These are phyloP conservation scores for Fissipunctia ypsillon DNA, from an alignment of 2,888 invertebrate genomes.

Conservation along the genomic window DNA sequence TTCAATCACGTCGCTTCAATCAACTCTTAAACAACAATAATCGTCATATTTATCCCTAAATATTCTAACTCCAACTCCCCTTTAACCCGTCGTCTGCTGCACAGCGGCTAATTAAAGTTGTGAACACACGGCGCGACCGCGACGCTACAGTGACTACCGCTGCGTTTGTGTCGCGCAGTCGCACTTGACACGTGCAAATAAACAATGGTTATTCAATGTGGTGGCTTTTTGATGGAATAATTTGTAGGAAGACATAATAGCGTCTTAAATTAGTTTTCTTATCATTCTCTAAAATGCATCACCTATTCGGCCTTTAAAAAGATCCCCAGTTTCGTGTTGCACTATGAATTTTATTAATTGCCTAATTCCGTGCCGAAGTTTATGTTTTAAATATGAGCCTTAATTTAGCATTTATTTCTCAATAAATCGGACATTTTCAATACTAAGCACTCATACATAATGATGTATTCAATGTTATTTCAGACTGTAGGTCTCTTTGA, in stretches of 20 bases:
- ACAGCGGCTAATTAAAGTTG: constrained; percentile 84
- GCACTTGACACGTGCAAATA: constrained; percentile 40
- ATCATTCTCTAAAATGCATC: background rate
- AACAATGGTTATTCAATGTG: constrained; percentile 18
- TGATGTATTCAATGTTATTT: background rate
- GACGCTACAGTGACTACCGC: constrained; percentile 65
- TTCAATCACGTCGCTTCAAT: background rate
- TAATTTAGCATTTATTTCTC: background rate
- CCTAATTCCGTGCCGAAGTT: background rate
- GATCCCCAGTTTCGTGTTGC: background rate
- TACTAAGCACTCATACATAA: background rate
- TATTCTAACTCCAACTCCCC: constrained; percentile 52
- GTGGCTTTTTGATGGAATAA: constrained; percentile 5
- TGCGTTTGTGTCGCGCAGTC: constrained; percentile 55
- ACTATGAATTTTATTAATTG: background rate
- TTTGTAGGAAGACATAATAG: background rate
- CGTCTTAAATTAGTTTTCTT: background rate
- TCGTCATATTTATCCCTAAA: background rate
- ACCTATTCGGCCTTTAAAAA: background rate
- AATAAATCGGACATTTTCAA: background rate
- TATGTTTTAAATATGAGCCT: background rate
- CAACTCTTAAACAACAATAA: background rate
- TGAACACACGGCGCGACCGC: constrained; percentile 74
- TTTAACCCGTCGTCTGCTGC: constrained; percentile 74
- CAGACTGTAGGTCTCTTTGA: background rate